Evolutionary conservation across 2,113 vertebrate genomes (phyloP).

Genomic region (Dissostichus mawsoni): DNA sequence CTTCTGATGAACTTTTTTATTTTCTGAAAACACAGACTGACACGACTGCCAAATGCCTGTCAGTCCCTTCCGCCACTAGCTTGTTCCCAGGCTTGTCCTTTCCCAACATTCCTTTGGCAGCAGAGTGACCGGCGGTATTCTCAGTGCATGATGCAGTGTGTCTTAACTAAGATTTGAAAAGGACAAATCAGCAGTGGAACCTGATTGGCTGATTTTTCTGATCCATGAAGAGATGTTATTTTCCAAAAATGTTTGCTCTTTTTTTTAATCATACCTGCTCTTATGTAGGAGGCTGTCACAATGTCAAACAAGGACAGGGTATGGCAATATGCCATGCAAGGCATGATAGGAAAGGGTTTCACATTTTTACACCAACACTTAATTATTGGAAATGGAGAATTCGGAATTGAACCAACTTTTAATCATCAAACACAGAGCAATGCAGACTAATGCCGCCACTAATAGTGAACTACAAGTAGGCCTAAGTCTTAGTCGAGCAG

Average conservation of each 20-base stretch:
- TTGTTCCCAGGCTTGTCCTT: neutral
- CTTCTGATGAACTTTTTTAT: slow-evolving; percentile 15
- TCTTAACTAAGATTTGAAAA: slow-evolving; percentile 23
- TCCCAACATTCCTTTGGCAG: slow-evolving; percentile 33
- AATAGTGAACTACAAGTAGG: too few relatives aligned
- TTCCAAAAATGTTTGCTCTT: neutral
- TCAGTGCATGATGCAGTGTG: slow-evolving; percentile 6
- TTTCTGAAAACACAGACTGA: slow-evolving; percentile 8
- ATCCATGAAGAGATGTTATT: neutral
- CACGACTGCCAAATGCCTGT: slow-evolving; percentile 20
- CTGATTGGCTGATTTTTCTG: slow-evolving; percentile 11
- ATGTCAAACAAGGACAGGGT: neutral
- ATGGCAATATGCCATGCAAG: neutral
- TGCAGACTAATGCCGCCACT: too few relatives aligned
- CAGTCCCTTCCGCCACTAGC: slow-evolving; percentile 4
- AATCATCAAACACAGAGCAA: too few relatives aligned
- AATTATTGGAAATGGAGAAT: too few relatives aligned
- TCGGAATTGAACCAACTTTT: too few relatives aligned
- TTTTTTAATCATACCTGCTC: neutral
- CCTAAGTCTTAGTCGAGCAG: too few relatives aligned
- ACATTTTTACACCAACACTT: too few relatives aligned
- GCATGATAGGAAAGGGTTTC: too few relatives aligned
- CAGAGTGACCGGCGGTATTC: neutral
- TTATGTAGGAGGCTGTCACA: neutral
- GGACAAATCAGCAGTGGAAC: slow-evolving; percentile 9